Base-by-base conservation (phyloP, 92 coral and sea anemone genomes). In the Parazoanthus atlanticus region DNA sequence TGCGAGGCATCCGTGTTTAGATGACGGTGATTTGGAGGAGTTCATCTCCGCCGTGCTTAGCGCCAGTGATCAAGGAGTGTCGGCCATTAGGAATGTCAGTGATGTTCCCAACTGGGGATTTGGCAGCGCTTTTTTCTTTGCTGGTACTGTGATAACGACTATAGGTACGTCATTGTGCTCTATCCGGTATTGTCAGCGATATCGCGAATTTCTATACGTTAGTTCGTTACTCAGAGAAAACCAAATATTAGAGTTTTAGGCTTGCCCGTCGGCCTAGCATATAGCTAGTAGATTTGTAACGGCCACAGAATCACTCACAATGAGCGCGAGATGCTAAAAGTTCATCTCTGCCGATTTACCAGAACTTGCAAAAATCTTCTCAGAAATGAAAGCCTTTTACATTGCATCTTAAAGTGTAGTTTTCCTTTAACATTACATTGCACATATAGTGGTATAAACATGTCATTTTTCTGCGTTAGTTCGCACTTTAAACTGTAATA, bases 81-180 rank as follows among this genome's bases (percentile, higher is more conserved):
- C 90, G 28, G 97, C 97, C 19, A 85, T 97, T 1, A 77, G 90
- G 28, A 95, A 97, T 79, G 93, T 89, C 16, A 94, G 94, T 43
- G 92, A 92, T 67, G 90, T 90, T 58, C 94, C 94, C 13, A 95
- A 92, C 72, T 97, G 99, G 99, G 95, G 94, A 52, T 97, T 95
- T 78, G 99, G 97, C 3, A 95, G 98, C 66, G 97, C 99, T 28
- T 94, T 97, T 54, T 93, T 97, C 92, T 97, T 95, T 89, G 95
- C 99, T 6, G 99, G 99, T 19, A 96, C 99, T 28, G 91, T 97
- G 8, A 94, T 95, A 4, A 97, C 99, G 6, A 97, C 99, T 29
- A 97, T 97, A 76, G 99, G 99, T 97, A 90, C 91, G 99, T 81
- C 3, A 33, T 31, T 25, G 26, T 12, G 23, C 11, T 25, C 49